Evolutionary conservation across 2,888 invertebrate species (phyloP).

Genomic region (Orthosia gothica): DNA sequence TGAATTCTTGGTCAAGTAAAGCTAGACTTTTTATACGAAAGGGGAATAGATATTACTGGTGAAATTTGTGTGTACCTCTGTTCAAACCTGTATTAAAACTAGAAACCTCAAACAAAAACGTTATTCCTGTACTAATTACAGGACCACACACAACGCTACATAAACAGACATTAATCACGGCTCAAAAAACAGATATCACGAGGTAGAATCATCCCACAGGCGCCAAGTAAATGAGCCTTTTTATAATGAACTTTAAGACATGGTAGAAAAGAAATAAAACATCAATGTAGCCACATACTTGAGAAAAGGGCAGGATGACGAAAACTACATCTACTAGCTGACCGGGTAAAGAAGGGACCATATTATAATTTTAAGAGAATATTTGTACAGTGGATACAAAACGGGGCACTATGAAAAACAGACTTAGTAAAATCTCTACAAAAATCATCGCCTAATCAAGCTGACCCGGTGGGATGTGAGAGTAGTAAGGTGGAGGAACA

Average conservation of each 20-base stretch:
- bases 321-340: not conserved
- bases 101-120: not conserved
- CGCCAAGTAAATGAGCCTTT: constrained; percentile 54
- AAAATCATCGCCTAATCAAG: too few relatives aligned
- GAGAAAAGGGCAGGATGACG: not conserved
- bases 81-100: too few relatives aligned
- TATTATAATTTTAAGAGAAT: not conserved
- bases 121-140: constrained; percentile 15
- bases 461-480: too few relatives aligned
- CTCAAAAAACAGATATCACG: constrained; percentile 12
- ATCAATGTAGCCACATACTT: constrained; percentile 3
- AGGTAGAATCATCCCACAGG: constrained; percentile 28
- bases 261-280: constrained; percentile 20
- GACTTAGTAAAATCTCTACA: too few relatives aligned
- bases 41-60: too few relatives aligned
- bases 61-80: too few relatives aligned
- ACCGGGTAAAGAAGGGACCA: not conserved
- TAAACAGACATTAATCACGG: constrained; percentile 25
- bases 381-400: too few relatives aligned
- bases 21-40: too few relatives aligned
- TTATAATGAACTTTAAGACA: constrained; percentile 46
- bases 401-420: too few relatives aligned
- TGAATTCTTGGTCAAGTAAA: too few relatives aligned
- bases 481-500: too few relatives aligned
- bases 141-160: constrained; percentile 44